Percentiles rank a stretch among this genome's conserved stretches.
Evolutionary conservation across 2,797 vertebrate genomes (phyloP).

Genomic region (Lutjanus campechanus): DNA sequence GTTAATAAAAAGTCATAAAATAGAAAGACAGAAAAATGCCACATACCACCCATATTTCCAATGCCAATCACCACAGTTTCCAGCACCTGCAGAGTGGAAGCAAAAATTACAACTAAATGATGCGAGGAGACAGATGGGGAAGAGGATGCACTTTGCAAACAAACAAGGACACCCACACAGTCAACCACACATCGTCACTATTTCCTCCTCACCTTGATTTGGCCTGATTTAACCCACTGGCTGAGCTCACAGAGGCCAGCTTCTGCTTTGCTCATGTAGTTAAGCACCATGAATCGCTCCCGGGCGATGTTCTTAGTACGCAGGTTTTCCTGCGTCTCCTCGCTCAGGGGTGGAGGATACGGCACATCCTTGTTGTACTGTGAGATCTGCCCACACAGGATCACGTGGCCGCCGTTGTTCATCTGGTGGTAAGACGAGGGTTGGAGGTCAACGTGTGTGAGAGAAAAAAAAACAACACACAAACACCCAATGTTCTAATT

Average conservation of each 20-base stretch:
- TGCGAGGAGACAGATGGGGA: neutral
- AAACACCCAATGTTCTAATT: neutral
- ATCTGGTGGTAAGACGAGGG: slow-evolving; percentile 83
- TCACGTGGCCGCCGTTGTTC: slow-evolving; percentile 90
- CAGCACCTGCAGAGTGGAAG: slow-evolving; percentile 86
- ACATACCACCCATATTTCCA: slow-evolving; percentile 94
- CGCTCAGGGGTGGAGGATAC: slow-evolving; percentile 91
- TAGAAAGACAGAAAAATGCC: neutral
- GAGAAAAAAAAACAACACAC: no score
- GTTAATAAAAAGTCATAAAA: neutral
- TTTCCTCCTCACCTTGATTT: slow-evolving; percentile 89
- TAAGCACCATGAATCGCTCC: slow-evolving; percentile 93
- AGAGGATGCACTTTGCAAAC: slow-evolving; percentile 6
- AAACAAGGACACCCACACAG: slow-evolving; percentile 2
- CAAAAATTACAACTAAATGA: neutral
- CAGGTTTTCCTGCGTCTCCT: slow-evolving; percentile 82
- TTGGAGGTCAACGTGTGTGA: neutral
- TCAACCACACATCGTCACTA: slow-evolving; percentile 17
- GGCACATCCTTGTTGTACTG: slow-evolving; percentile 96
- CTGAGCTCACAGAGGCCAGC: slow-evolving; percentile 88
- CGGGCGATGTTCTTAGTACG: slow-evolving; percentile 89
- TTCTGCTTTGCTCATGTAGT: slow-evolving; percentile 89
- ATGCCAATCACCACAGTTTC: slow-evolving; percentile 92
- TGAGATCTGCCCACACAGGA: slow-evolving; percentile 97
- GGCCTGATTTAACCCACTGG: slow-evolving; percentile 89